phyloP scores from a whole-genome alignment of 2,113 vertebrate species.

The Polypterus bichir region DNA sequence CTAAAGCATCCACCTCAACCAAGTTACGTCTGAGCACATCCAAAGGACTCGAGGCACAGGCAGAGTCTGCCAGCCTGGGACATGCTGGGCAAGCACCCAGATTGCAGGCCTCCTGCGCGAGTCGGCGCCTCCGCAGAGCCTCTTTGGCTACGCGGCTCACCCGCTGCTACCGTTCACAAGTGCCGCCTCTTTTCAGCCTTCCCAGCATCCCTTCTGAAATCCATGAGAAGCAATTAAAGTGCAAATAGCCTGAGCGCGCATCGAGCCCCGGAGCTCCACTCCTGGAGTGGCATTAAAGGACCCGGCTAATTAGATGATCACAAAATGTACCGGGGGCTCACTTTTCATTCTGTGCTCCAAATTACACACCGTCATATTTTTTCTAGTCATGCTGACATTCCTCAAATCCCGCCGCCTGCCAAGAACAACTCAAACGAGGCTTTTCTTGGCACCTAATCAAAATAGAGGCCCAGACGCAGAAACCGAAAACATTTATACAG shows the following conservation, averaged over 20 bases:
- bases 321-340: constrained; percentile 65
- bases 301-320: constrained; percentile 64
- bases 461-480: constrained; percentile 72
- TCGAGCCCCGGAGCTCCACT: constrained; percentile 37
- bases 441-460: constrained; percentile 88
- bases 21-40: too few relatives aligned
- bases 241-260: constrained; percentile 45
- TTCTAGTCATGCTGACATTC: constrained; percentile 92
- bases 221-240: constrained; percentile 25
- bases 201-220: too few relatives aligned
- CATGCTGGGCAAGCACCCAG: too few relatives aligned
- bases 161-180: too few relatives aligned
- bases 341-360: constrained; percentile 73
- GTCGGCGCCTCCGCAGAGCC: too few relatives aligned
- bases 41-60: too few relatives aligned
- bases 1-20: too few relatives aligned
- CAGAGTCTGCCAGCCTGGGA: too few relatives aligned
- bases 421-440: constrained; percentile 82
- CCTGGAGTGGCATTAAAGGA: constrained; percentile 53
- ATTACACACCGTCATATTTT: constrained; percentile 84
- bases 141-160: too few relatives aligned
- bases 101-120: too few relatives aligned
- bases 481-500: constrained; percentile 99
- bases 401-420: constrained; percentile 70
- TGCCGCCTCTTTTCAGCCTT: too few relatives aligned